phyloP scores from a whole-genome alignment of 2,113 vertebrate genomes.

The Neotoma lepida region DNA sequence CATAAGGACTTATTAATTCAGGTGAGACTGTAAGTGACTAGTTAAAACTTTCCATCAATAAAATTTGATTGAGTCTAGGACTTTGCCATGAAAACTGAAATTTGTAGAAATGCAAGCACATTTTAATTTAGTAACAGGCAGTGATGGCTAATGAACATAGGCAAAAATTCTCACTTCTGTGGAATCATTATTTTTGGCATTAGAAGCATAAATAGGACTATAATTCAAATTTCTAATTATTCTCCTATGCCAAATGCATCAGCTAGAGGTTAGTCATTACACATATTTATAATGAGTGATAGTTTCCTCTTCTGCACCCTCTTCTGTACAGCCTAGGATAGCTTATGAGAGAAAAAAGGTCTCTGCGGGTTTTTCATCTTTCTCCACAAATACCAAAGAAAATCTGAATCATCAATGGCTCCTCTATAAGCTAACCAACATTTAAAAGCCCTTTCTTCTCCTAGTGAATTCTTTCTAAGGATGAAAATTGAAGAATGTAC shows the following conservation, averaged over 20 bases:
- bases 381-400: slow-evolving; percentile 20
- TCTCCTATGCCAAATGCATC: slow-evolving; percentile 47
- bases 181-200: slow-evolving; percentile 68
- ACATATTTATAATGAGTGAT: slow-evolving; percentile 53
- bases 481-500: slow-evolving; percentile 26
- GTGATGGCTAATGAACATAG: slow-evolving; percentile 50
- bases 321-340: background rate
- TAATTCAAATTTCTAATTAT: slow-evolving; percentile 70
- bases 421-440: slow-evolving; percentile 35
- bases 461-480: slow-evolving; percentile 25
- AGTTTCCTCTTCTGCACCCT: slow-evolving; percentile 16
- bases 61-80: slow-evolving; percentile 29
- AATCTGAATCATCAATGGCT: slow-evolving; percentile 16
- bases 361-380: slow-evolving; percentile 25
- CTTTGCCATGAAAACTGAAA: slow-evolving; percentile 48
- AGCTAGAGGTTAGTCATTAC: slow-evolving; percentile 57
- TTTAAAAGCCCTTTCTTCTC: slow-evolving; percentile 30
- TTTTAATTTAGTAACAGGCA: slow-evolving; percentile 56
- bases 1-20: slow-evolving; percentile 39
- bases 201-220: slow-evolving; percentile 55
- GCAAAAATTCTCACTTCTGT: slow-evolving; percentile 41
- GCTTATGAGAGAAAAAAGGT: slow-evolving; percentile 5
- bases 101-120: slow-evolving; percentile 45
- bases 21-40: background rate
- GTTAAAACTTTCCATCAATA: slow-evolving; percentile 9